Evolutionary conservation across 2,888 invertebrate genomes (phyloP).

Genomic region (Acanthosepion esculentum): DNA sequence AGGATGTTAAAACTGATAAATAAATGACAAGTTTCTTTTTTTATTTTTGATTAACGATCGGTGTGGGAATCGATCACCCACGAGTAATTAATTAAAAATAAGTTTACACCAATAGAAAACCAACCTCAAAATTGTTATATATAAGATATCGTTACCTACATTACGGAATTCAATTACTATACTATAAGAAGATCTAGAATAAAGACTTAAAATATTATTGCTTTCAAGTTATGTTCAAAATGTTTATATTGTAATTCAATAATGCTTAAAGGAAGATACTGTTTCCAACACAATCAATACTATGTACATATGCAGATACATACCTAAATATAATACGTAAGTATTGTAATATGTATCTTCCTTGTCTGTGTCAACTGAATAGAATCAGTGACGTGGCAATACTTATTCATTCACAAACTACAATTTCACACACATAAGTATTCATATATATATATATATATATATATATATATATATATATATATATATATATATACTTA

Average conservation of each 20-base stretch:
- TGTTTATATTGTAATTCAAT: background rate
- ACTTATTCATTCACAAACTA: background rate
- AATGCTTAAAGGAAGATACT: background rate
- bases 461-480: constrained; percentile 20
- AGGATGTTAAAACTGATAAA: background rate
- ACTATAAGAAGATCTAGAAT: background rate
- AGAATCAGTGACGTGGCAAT: background rate
- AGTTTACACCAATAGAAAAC: background rate
- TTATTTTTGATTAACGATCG: background rate
- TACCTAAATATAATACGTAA: background rate
- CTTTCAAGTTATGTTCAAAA: background rate
- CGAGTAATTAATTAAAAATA: background rate
- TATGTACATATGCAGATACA: background rate
- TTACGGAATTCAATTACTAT: background rate
- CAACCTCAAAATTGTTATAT: background rate
- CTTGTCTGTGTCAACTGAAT: background rate
- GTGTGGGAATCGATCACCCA: background rate
- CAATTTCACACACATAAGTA: background rate
- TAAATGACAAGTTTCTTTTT: background rate
- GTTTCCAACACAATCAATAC: background rate
- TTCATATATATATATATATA: constrained; percentile 4
- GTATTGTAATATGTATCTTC: background rate
- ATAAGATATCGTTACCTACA: background rate
- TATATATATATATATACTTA: background rate
- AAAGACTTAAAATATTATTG: background rate